Percentiles rank a stretch among this genome's conserved stretches.
Evolutionary conservation across 2,888 invertebrate species (phyloP).

Genomic region (Cephus spinipes): DNA sequence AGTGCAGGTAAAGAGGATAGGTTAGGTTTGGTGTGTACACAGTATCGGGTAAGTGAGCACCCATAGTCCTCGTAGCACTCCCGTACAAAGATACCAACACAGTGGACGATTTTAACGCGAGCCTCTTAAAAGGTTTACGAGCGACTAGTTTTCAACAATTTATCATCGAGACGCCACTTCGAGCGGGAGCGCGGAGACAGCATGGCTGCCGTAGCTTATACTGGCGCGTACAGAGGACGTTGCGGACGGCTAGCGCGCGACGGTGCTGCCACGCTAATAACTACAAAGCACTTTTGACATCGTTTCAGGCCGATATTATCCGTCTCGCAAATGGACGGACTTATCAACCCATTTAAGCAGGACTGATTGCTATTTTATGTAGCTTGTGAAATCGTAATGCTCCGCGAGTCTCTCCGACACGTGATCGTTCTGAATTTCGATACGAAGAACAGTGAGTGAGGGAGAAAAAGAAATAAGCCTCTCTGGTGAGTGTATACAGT

Average conservation of each 20-base stretch:
- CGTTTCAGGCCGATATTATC: not conserved
- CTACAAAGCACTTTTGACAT: not conserved
- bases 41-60: no score
- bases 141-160: constrained; percentile 7
- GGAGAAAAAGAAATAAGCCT: not conserved
- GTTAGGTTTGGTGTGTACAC: no score
- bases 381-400: constrained; percentile 19
- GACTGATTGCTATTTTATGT: constrained; percentile 34
- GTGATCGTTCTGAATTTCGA: not conserved
- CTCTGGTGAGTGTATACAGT: not conserved
- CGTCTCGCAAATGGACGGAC: constrained; percentile 25
- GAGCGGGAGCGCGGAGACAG: not conserved
- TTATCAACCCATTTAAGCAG: constrained; percentile 31
- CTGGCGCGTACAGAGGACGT: not conserved
- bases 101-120: no score
- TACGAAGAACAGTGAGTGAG: not conserved
- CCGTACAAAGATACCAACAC: no score
- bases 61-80: no score
- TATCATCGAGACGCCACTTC: not conserved
- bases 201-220: not conserved
- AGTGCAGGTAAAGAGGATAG: no score
- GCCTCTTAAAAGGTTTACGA: constrained; percentile 7
- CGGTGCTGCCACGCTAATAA: not conserved
- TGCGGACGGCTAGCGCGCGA: not conserved
- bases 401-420: constrained; percentile 5